Evolutionary conservation across 1,140 invertebrate genomes (phyloP).

Genomic region (Glossosoma conforme): DNA sequence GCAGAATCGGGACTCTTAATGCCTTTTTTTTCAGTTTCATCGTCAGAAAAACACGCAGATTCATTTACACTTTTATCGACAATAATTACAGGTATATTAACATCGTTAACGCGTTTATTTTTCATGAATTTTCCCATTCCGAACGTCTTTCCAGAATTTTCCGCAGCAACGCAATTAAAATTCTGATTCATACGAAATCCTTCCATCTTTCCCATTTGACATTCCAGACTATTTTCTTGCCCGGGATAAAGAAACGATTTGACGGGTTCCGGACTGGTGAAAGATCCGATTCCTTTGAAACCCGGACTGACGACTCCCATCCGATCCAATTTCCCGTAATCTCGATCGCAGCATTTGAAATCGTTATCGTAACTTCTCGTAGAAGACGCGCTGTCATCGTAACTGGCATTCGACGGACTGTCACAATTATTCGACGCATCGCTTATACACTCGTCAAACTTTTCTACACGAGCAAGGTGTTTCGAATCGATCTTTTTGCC

Average conservation of each 20-base stretch:
- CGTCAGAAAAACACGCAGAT: constrained; percentile 2
- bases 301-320: too few relatives aligned
- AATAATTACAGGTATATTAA: neutral
- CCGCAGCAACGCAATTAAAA: constrained; percentile 36
- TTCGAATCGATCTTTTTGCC: constrained; percentile 1
- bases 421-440: neutral
- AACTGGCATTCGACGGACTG: constrained; percentile 6
- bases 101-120: constrained; percentile 11
- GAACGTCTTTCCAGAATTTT: constrained; percentile 8
- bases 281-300: constrained; percentile 38
- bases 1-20: constrained; percentile 19
- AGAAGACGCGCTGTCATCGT: constrained; percentile 27
- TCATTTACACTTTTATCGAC: neutral
- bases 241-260: constrained; percentile 41
- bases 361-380: constrained; percentile 44
- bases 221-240: constrained; percentile 38
- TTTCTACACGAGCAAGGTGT: neutral
- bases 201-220: constrained; percentile 45
- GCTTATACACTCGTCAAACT: neutral
- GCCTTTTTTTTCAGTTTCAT: constrained; percentile 1
- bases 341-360: constrained; percentile 32
- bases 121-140: constrained; percentile 29
- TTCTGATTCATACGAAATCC: constrained; percentile 43
- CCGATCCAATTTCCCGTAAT: too few relatives aligned
- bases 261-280: constrained; percentile 38